Evolutionary conservation across 2,888 invertebrate genomes (phyloP).

Genomic region (Melinopterus prodromus): DNA sequence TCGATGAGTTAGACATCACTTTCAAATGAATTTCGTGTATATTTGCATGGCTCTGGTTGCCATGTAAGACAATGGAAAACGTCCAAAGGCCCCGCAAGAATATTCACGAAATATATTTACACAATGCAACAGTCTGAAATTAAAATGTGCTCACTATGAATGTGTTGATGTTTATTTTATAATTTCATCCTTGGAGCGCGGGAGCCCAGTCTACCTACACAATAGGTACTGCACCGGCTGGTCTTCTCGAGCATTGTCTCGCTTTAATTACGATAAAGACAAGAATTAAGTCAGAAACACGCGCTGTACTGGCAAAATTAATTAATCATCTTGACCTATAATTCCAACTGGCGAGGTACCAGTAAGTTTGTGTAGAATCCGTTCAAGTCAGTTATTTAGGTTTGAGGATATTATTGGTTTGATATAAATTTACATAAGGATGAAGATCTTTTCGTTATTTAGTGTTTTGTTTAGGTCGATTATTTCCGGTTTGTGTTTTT

Average conservation of each 20-base stretch:
- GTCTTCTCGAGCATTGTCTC: neutral
- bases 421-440: too few species aligned
- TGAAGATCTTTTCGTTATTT: too few species aligned
- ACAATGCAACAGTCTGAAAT: neutral
- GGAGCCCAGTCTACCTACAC: neutral
- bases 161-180: neutral
- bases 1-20: too few species aligned
- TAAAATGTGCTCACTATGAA: slow-evolving; percentile 5
- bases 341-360: too few species aligned
- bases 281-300: neutral
- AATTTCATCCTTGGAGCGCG: neutral
- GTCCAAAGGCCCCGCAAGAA: neutral
- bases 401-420: too few species aligned
- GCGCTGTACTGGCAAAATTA: neutral
- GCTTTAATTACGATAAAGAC: neutral
- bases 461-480: too few species aligned
- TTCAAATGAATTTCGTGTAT: neutral
- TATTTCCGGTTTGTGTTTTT: too few species aligned
- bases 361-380: too few species aligned
- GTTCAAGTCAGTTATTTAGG: too few species aligned
- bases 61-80: neutral
- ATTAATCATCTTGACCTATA: neutral
- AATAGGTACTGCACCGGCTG: neutral
- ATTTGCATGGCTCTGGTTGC: neutral
- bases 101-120: neutral